Evolutionary conservation across 2,113 vertebrate species (phyloP).

Genomic region (Motacilla alba): DNA sequence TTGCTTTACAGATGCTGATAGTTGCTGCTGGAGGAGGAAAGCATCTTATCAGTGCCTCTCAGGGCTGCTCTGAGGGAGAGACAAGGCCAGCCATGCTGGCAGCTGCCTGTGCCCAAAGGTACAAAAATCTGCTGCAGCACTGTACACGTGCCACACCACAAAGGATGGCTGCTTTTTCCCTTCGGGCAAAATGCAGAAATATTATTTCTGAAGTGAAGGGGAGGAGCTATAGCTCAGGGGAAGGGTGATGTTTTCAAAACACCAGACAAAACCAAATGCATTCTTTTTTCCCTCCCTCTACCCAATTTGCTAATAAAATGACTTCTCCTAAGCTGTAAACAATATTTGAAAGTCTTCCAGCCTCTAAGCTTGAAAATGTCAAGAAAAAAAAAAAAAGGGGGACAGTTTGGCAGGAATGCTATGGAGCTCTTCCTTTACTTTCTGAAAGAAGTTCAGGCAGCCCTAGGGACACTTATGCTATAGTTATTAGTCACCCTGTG

Average conservation of each 20-base stretch:
- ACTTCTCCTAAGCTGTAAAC: neutral
- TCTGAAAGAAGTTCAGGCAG: neutral
- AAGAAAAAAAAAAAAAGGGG: neutral
- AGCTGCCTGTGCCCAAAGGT: neutral
- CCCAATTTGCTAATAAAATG: neutral
- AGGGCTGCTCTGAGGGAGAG: neutral
- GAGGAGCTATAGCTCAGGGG: neutral
- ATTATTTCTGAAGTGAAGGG: neutral
- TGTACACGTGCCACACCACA: fast-evolving
- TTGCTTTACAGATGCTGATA: neutral
- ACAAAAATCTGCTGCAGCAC: neutral
- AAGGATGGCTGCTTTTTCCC: neutral
- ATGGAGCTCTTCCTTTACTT: neutral
- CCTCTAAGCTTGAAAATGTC: neutral
- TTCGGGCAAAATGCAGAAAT: neutral
- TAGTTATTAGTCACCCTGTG: neutral
- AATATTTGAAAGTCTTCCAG: neutral
- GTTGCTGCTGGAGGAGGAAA: neutral
- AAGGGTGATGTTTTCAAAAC: neutral
- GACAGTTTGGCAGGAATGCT: neutral
- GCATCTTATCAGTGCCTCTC: neutral
- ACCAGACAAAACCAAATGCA: neutral
- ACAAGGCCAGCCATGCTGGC: fast-evolving
- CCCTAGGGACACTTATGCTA: neutral
- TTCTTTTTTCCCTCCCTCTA: neutral